These are phyloP conservation scores for Rhinoderma darwinii DNA, from an alignment of 2,113 vertebrate genomes.

Conservation along the genomic window DNA sequence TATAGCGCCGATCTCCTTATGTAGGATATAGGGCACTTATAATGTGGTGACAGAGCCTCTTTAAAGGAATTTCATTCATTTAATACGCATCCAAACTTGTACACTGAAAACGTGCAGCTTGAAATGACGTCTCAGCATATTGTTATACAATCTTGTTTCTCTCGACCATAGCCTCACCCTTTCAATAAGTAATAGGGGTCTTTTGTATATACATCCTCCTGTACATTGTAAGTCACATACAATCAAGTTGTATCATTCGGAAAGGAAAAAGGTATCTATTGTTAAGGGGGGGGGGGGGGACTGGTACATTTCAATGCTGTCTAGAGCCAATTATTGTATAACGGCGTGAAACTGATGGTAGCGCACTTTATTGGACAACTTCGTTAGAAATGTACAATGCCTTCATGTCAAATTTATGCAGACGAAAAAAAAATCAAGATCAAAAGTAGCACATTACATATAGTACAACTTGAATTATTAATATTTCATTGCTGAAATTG, in stretches of 20 bases:
- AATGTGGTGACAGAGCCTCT: too few relatives aligned
- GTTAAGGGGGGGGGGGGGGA: neutral
- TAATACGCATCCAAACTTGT: too few relatives aligned
- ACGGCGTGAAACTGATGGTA: neutral
- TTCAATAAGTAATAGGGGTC: constrained; percentile 26
- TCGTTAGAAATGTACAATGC: constrained; percentile 1
- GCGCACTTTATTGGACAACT: neutral
- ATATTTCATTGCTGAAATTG: neutral
- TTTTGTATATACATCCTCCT: neutral
- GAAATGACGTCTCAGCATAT: neutral
- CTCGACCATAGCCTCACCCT: neutral
- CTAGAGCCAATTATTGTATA: neutral
- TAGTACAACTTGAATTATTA: constrained; percentile 1
- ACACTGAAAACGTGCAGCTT: too few relatives aligned
- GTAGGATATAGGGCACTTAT: too few relatives aligned
- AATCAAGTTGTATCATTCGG: neutral
- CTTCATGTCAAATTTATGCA: neutral
- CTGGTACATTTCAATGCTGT: neutral
- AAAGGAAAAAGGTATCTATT: neutral
- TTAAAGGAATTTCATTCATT: too few relatives aligned
- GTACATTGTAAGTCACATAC: neutral
- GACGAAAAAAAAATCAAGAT: constrained; percentile 25
- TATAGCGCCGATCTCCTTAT: too few relatives aligned
- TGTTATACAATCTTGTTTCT: neutral
- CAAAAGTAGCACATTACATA: neutral